Conservation (phyloP, 2,797 vertebrate genomes). For the Dendrocincla tyrannina region DNA sequence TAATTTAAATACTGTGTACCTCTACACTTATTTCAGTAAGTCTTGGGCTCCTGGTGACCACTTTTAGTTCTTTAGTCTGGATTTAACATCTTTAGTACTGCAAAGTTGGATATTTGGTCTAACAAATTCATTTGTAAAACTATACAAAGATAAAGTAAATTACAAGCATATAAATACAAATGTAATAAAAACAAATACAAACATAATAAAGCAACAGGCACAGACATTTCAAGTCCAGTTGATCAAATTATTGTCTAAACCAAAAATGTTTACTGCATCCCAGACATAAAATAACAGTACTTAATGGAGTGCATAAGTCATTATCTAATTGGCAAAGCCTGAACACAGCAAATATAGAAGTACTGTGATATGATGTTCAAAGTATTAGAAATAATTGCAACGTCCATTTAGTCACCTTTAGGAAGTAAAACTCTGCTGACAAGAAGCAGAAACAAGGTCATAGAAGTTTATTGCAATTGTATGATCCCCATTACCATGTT, state of each 20-base stretch:
- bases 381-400: neutral
- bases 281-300: neutral
- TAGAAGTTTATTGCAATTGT: neutral
- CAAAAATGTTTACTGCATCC: neutral
- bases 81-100: neutral
- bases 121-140: neutral
- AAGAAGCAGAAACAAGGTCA: neutral
- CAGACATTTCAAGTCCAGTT: neutral
- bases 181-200: neutral
- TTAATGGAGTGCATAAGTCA: neutral
- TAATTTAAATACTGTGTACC: neutral
- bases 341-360: neutral
- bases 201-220: neutral
- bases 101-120: neutral
- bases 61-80: neutral
- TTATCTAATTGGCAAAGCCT: neutral
- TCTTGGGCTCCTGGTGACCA: neutral
- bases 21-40: neutral
- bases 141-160: neutral
- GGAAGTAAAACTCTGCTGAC: neutral
- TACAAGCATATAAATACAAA: neutral
- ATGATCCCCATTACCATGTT: neutral
- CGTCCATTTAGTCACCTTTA: neutral
- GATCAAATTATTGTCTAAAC: neutral
- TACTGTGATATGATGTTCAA: neutral